Evolutionary conservation across 2,113 vertebrate genomes (phyloP).

Genomic region (Melospiza melodia): DNA sequence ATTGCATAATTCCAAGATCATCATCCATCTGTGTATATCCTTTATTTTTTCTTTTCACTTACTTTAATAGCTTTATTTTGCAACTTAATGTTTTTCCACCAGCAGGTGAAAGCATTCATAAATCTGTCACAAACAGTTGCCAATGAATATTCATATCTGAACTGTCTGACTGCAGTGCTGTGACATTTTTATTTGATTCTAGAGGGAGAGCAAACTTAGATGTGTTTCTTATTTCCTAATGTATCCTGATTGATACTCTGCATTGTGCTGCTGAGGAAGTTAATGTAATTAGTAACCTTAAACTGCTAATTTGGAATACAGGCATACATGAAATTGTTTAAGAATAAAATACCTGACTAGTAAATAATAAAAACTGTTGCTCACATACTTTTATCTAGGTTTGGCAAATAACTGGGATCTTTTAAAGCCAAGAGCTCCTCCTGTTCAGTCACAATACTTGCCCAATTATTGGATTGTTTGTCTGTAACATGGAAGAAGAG

Average conservation of each 20-base stretch:
- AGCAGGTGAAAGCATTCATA: slow-evolving; percentile 87
- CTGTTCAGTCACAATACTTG: not conserved
- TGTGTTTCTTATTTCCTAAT: slow-evolving; percentile 71
- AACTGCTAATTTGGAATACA: slow-evolving; percentile 61
- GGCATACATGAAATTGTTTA: not conserved
- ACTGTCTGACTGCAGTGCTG: slow-evolving; percentile 79
- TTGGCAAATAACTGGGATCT: not conserved
- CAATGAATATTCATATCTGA: slow-evolving; percentile 86
- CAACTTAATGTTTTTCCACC: slow-evolving; percentile 78
- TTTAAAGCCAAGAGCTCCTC: not conserved
- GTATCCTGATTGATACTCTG: slow-evolving; percentile 60
- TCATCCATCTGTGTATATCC: slow-evolving; percentile 77
- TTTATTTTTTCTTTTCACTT: slow-evolving; percentile 72
- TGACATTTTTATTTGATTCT: slow-evolving; percentile 82
- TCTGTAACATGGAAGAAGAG: not conserved
- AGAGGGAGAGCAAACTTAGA: slow-evolving; percentile 69
- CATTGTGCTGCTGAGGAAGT: slow-evolving; percentile 64
- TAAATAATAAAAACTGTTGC: not conserved
- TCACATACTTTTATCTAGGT: not conserved
- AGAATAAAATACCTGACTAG: not conserved
- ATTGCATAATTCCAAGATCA: slow-evolving; percentile 72
- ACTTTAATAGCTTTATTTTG: slow-evolving; percentile 82
- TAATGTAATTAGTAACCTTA: slow-evolving; percentile 57
- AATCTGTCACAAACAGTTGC: slow-evolving; percentile 85
- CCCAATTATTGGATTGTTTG: not conserved